These are phyloP conservation scores for Coreoperca whiteheadi DNA, from an alignment of 2,113 vertebrate species.

Conservation along the genomic window DNA sequence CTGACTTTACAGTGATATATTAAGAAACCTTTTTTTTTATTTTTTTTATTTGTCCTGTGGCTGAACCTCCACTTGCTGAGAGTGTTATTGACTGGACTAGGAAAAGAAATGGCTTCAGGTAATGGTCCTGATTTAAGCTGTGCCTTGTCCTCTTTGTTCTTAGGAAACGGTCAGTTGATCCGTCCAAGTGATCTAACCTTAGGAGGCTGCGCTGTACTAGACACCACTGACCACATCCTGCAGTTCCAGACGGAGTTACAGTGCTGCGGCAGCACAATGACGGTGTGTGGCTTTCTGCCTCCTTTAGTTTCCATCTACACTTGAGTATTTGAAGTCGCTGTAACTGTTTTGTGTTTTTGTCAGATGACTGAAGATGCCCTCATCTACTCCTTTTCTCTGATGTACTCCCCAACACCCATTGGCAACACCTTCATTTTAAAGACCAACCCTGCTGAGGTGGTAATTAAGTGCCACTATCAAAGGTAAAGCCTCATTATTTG, in stretches of 20 bases:
- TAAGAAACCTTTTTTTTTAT: conserved; percentile 46
- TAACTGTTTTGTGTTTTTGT: background rate
- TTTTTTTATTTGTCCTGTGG: conserved; percentile 57
- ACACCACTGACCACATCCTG: conserved; percentile 23
- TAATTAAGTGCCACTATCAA: conserved; percentile 73
- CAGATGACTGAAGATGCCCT: conserved; percentile 74
- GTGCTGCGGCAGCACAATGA: conserved; percentile 60
- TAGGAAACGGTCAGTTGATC: conserved; percentile 73
- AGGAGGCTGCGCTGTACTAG: conserved; percentile 64
- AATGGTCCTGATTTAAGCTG: conserved; percentile 37
- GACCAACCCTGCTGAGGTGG: conserved; percentile 61
- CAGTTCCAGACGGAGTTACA: conserved; percentile 64
- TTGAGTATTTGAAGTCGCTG: background rate
- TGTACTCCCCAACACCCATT: conserved; percentile 64
- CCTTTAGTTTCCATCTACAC: background rate
- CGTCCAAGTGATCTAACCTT: conserved; percentile 64
- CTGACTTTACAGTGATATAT: conserved; percentile 54
- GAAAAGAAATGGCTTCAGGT: conserved; percentile 20
- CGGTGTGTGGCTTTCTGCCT: conserved; percentile 25
- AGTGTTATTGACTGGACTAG: conserved; percentile 59
- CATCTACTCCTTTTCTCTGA: conserved; percentile 75
- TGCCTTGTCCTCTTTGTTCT: conserved; percentile 9
- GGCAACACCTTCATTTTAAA: conserved; percentile 61
- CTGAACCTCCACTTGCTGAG: conserved; percentile 52
- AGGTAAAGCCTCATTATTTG: conserved; percentile 63